These are phyloP conservation scores for Bombus turneri DNA, from an alignment of 1,140 invertebrate species.

Conservation along the genomic window DNA sequence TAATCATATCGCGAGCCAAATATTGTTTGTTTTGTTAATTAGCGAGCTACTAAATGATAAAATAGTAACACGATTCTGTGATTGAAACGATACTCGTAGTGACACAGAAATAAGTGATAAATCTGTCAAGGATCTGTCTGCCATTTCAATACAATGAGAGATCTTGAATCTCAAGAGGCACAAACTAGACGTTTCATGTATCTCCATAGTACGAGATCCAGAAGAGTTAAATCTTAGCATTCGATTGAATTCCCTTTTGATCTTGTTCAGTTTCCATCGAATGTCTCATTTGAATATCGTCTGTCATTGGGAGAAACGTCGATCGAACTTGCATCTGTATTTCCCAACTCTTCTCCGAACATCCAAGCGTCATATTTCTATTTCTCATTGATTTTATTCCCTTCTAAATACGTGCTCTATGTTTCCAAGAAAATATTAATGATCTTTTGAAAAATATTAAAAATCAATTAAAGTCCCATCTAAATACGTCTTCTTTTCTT, in stretches of 20 bases:
- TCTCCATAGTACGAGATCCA: neutral
- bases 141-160: constrained; percentile 15
- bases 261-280: neutral
- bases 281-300: constrained; percentile 12
- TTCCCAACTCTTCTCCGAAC: neutral
- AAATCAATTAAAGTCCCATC: no score
- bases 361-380: no score
- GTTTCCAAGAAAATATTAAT: no score
- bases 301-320: constrained; percentile 2
- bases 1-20: neutral
- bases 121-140: neutral
- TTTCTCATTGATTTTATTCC: no score
- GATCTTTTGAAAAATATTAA: no score
- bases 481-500: no score
- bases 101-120: neutral
- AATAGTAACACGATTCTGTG: neutral
- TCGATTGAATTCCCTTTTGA: constrained; percentile 3
- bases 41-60: neutral
- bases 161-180: constrained; percentile 46
- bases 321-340: constrained; percentile 45
- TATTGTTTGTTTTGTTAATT: neutral
- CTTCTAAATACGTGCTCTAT: no score
- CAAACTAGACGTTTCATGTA: neutral
- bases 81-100: neutral
- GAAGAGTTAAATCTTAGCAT: neutral